A percentile compares a stretch with the other conserved stretches of the same genome.
These are phyloP conservation scores for Orthonychiurus folsomi DNA, from an alignment of 2,888 invertebrate species.

Conservation along the genomic window DNA sequence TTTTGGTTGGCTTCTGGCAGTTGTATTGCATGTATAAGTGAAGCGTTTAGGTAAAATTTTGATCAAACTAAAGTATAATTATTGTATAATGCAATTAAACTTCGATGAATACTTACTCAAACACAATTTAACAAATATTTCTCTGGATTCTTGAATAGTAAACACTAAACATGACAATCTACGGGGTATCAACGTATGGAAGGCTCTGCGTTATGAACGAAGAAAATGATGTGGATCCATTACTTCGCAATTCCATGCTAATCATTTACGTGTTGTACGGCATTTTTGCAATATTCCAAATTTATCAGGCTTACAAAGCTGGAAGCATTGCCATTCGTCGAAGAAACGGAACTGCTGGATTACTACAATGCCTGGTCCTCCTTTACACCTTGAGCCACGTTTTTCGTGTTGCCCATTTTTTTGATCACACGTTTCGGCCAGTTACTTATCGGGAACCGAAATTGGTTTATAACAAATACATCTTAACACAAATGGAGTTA, in stretches of 20 bases:
- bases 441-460: neutral
- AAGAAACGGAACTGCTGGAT: neutral
- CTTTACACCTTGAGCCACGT: neutral
- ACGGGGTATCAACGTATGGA: neutral
- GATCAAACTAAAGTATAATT: too few species aligned
- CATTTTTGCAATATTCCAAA: neutral
- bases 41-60: too few species aligned
- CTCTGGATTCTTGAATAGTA: neutral
- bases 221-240: neutral
- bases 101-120: too few species aligned
- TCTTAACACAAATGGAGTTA: neutral
- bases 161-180: neutral
- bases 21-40: too few species aligned
- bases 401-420: neutral
- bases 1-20: too few species aligned
- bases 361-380: neutral
- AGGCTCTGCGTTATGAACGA: neutral
- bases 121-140: neutral
- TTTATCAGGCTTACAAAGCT: neutral
- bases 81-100: too few species aligned
- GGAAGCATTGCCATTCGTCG: neutral
- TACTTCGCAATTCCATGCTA: neutral
- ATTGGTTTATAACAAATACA: neutral
- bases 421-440: neutral
- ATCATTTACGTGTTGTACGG: neutral